Percentiles rank a stretch among this genome's conserved stretches.
phyloP scores from a whole-genome alignment of 2,888 invertebrate genomes.

The Microplitis manilae region DNA sequence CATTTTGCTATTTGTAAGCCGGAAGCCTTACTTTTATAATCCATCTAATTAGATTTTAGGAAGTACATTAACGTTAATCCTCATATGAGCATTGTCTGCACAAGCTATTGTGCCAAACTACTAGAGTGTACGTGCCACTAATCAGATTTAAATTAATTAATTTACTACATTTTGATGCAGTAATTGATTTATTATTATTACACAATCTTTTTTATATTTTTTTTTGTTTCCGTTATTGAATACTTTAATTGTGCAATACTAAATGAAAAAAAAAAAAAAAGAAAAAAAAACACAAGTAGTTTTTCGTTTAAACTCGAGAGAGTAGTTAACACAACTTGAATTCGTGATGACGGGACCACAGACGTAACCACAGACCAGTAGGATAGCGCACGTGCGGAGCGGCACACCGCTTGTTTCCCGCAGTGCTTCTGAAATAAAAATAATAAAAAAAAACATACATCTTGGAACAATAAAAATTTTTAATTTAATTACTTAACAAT shows the following conservation, averaged over 20 bases:
- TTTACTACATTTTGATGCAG: background rate
- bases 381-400: slow-evolving; percentile 29
- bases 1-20: slow-evolving; percentile 20
- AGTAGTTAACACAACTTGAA: slow-evolving; percentile 35
- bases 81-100: slow-evolving; percentile 8
- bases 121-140: background rate
- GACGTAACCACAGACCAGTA: slow-evolving; percentile 31
- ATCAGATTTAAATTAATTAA: background rate
- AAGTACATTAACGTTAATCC: slow-evolving; percentile 27
- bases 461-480: background rate
- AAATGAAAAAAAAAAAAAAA: slow-evolving; percentile 15
- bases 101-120: background rate
- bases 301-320: slow-evolving; percentile 17
- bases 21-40: slow-evolving; percentile 28
- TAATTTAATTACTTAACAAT: background rate
- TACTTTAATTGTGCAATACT: background rate
- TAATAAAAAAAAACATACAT: slow-evolving; percentile 1
- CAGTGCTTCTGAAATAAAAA: slow-evolving; percentile 34
- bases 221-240: background rate
- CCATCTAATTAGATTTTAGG: slow-evolving; percentile 34
- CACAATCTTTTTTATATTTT: background rate
- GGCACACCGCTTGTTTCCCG: slow-evolving; percentile 27
- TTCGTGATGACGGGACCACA: slow-evolving; percentile 32
- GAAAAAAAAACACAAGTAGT: slow-evolving; percentile 19
- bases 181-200: background rate